A percentile compares a stretch with the other conserved stretches of the same genome.
phyloP scores from a whole-genome alignment of 2,113 vertebrate species.

The Channa maculata region DNA sequence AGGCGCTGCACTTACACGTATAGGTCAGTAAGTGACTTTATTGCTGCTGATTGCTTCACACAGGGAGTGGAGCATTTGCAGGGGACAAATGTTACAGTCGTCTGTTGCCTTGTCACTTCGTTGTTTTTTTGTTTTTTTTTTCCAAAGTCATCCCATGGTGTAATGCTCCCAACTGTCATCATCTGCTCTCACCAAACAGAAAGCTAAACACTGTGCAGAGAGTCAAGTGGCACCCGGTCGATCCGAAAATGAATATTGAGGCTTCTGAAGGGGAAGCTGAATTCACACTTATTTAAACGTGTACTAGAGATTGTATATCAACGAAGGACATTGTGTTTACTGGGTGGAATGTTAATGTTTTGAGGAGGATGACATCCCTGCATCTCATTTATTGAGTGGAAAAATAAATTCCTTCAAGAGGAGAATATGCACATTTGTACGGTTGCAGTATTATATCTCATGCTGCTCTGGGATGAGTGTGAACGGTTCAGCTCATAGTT shows the following conservation, averaged over 20 bases:
- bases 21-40: slow-evolving; percentile 36
- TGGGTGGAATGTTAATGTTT: not conserved
- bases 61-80: slow-evolving; percentile 18
- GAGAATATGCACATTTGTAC: too few species aligned
- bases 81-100: slow-evolving; percentile 41
- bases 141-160: slow-evolving; percentile 43
- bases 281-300: not conserved
- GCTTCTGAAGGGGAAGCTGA: not conserved
- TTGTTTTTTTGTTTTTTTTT: slow-evolving; percentile 18
- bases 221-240: not conserved
- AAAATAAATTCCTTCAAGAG: too few species aligned
- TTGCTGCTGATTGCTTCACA: slow-evolving; percentile 9
- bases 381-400: too few species aligned
- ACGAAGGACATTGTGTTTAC: not conserved
- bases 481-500: too few species aligned
- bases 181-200: slow-evolving; percentile 35
- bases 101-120: slow-evolving; percentile 45
- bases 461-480: too few species aligned
- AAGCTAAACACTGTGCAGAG: not conserved
- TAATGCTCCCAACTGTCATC: slow-evolving; percentile 57
- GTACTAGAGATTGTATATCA: not conserved
- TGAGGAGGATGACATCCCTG: not conserved
- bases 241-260: slow-evolving; percentile 7
- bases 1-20: slow-evolving; percentile 26
- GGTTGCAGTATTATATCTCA: too few species aligned